Percentiles rank a stretch among this genome's conserved stretches.
phyloP scores from a whole-genome alignment of 2,113 vertebrate species.

The Diadophis punctatus region DNA sequence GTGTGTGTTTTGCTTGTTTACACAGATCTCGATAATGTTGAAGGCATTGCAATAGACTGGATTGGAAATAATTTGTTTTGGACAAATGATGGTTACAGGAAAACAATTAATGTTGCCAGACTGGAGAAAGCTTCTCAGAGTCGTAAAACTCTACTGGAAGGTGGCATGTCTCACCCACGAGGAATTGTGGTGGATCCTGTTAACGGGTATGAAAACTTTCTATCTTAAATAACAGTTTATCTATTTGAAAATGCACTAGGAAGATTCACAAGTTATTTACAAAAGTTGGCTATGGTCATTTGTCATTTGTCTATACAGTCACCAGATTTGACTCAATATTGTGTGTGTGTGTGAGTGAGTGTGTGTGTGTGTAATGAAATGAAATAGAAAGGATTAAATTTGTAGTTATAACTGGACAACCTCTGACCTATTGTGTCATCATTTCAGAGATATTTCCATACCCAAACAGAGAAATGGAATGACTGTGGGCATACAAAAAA shows the following conservation, averaged over 20 bases:
- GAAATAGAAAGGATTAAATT: background rate
- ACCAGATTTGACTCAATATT: background rate
- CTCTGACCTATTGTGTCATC: background rate
- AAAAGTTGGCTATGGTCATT: background rate
- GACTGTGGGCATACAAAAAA: background rate
- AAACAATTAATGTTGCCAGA: constrained; percentile 92
- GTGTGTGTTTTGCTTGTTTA: background rate
- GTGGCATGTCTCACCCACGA: constrained; percentile 95
- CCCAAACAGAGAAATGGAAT: background rate
- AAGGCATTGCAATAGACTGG: constrained; percentile 98
- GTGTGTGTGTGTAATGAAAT: background rate
- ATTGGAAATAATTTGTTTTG: constrained; percentile 97
- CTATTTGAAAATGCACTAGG: background rate
- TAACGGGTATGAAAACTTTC: constrained; percentile 78
- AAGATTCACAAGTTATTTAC: background rate
- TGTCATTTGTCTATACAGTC: background rate
- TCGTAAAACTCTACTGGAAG: constrained; percentile 89
- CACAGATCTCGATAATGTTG: constrained; percentile 94
- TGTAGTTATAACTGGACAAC: background rate
- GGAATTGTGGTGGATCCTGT: constrained; percentile 95
- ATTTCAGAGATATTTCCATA: background rate
- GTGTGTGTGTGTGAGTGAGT: background rate
- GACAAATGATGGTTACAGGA: constrained; percentile 96
- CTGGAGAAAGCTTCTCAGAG: constrained; percentile 91
- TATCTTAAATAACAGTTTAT: background rate